phyloP scores from a whole-genome alignment of 1,140 invertebrate genomes.

The Drosophila littoralis region DNA sequence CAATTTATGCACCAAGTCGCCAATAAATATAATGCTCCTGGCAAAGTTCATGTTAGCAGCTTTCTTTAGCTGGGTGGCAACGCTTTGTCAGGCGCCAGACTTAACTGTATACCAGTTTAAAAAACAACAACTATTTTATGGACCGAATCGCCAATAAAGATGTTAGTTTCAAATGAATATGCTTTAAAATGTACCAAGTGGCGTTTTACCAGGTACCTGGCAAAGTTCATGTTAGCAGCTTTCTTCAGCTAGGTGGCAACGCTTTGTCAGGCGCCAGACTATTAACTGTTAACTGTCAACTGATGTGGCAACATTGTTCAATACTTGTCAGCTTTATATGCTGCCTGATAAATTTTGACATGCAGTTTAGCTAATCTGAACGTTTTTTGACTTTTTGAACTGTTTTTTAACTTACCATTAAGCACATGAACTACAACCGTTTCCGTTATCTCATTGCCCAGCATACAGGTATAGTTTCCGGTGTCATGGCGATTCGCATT shows the following conservation, averaged over 20 bases:
- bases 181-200: too few relatives aligned
- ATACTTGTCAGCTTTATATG: neutral
- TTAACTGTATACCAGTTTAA: too few relatives aligned
- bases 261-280: neutral
- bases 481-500: slow-evolving; percentile 93
- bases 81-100: too few relatives aligned
- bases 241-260: too few relatives aligned
- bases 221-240: neutral
- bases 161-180: too few relatives aligned
- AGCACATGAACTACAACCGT: slow-evolving; percentile 92
- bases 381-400: too few relatives aligned
- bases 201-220: neutral
- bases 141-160: too few relatives aligned
- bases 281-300: neutral
- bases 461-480: slow-evolving; percentile 93
- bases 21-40: too few relatives aligned
- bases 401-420: slow-evolving; percentile 87
- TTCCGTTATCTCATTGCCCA: slow-evolving; percentile 91
- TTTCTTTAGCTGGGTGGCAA: too few relatives aligned
- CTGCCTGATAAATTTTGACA: neutral
- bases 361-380: neutral
- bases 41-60: too few relatives aligned
- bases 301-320: neutral
- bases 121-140: neutral
- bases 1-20: too few relatives aligned